Percentiles rank a stretch among this genome's conserved stretches.
These are phyloP conservation scores for Lampris incognitus DNA, from an alignment of 2,113 vertebrate species.

Conservation along the genomic window DNA sequence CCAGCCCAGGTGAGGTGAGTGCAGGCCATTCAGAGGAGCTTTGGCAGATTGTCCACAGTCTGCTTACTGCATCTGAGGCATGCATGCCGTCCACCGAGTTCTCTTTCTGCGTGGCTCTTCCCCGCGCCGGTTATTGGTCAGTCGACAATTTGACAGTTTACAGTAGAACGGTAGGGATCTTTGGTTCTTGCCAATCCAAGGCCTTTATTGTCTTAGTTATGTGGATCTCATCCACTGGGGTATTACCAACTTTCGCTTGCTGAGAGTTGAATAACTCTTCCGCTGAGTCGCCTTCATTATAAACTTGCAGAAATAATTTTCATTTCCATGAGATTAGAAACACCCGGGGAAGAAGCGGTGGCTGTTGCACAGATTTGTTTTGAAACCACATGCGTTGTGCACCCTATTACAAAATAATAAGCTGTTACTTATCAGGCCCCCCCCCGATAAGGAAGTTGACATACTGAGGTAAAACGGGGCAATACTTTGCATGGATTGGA, in stretches of 20 bases:
- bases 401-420: too few species aligned
- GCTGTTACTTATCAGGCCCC: too few species aligned
- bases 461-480: too few species aligned
- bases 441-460: too few species aligned
- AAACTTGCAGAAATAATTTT: not conserved
- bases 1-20: slow-evolving; percentile 66
- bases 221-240: not conserved
- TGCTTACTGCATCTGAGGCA: slow-evolving; percentile 19
- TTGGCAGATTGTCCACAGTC: not conserved
- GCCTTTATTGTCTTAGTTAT: not conserved
- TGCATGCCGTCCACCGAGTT: slow-evolving; percentile 14
- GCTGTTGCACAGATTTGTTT: not conserved
- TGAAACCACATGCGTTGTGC: too few species aligned
- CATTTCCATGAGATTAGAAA: too few species aligned
- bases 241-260: not conserved
- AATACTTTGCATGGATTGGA: too few species aligned
- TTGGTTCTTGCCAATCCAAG: not conserved
- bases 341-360: not conserved
- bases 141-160: slow-evolving; percentile 19
- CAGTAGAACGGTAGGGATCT: slow-evolving; percentile 6
- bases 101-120: slow-evolving; percentile 10
- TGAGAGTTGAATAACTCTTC: not conserved
- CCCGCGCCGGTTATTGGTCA: not conserved
- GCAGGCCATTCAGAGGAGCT: slow-evolving; percentile 55
- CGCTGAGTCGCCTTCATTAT: not conserved